phyloP scores from a whole-genome alignment of 1,140 invertebrate species.

The Trichonephila clavipes region DNA sequence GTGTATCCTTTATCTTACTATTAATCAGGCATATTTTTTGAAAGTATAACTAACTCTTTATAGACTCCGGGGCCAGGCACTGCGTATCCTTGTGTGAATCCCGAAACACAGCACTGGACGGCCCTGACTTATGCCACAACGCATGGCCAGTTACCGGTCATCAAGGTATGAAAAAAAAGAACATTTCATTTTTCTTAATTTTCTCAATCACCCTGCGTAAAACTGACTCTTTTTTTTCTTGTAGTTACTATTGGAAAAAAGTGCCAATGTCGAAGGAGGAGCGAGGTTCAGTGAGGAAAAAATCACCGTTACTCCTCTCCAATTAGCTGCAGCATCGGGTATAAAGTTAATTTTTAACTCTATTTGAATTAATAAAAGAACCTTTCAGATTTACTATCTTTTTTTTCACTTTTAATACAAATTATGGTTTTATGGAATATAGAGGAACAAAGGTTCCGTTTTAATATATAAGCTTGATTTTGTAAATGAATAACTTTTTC shows the following conservation, averaged over 20 bases:
- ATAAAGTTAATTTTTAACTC: background rate
- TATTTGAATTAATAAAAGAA: too few species aligned
- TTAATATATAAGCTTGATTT: too few species aligned
- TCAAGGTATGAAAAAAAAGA: conserved; percentile 79
- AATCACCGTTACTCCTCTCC: conserved; percentile 91
- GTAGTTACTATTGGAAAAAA: conserved; percentile 85
- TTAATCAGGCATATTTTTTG: too few species aligned
- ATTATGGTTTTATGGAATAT: too few species aligned
- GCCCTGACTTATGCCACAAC: conserved; percentile 87
- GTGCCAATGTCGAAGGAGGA: conserved; percentile 92
- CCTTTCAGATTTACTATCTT: too few species aligned
- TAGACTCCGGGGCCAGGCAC: conserved; percentile 76
- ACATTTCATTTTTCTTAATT: background rate
- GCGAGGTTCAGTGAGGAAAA: conserved; percentile 90
- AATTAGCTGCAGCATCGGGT: conserved; percentile 89
- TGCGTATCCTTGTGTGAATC: conserved; percentile 82
- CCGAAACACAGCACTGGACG: conserved; percentile 90
- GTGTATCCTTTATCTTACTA: too few species aligned
- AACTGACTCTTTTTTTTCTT: background rate
- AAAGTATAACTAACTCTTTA: background rate
- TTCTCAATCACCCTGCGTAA: background rate
- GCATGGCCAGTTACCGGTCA: conserved; percentile 83
- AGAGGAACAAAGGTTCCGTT: too few species aligned
- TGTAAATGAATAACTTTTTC: too few species aligned
- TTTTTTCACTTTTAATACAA: too few species aligned